Conservation (phyloP, 2,888 invertebrate genomes). For the Drosophila histrio region DNA sequence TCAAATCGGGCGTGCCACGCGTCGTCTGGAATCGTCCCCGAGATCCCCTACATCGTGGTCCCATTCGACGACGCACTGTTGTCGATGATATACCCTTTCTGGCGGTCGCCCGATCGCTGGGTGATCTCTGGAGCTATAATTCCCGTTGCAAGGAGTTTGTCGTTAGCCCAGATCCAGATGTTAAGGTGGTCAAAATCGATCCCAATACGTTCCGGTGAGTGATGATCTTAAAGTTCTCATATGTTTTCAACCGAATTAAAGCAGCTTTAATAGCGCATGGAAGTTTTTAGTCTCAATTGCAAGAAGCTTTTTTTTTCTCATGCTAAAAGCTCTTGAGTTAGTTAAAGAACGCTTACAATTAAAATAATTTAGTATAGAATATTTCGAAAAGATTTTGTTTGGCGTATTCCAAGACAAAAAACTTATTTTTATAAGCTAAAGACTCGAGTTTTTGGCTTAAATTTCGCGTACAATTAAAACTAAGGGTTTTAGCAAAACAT, state of each 20-base stretch:
- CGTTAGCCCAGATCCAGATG: conserved; percentile 99
- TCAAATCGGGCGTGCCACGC: conserved; percentile 94
- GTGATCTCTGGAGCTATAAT: conserved; percentile 99
- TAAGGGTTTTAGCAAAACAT: no score
- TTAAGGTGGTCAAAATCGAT: conserved; percentile 93
- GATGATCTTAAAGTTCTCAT: not conserved
- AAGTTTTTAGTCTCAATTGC: not conserved
- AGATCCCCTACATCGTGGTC: conserved; percentile 88
- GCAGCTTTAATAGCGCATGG: not conserved
- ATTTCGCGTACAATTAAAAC: no score
- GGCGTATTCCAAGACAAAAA: no score
- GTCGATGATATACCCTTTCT: conserved; percentile 97
- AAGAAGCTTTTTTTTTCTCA: no score
- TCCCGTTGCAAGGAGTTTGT: conserved; percentile 95
- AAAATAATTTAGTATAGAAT: not conserved
- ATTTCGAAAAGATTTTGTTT: not conserved
- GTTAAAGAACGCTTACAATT: no score
- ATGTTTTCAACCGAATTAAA: not conserved
- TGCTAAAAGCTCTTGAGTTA: no score
- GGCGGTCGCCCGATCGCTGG: conserved; percentile 97
- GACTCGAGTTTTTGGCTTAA: no score
- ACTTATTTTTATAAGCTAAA: no score
- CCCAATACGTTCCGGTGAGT: conserved; percentile 88
- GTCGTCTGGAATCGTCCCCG: conserved; percentile 98
- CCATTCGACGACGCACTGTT: conserved; percentile 94